phyloP scores from a whole-genome alignment of 1,140 invertebrate genomes.

The Penaeus chinensis region DNA sequence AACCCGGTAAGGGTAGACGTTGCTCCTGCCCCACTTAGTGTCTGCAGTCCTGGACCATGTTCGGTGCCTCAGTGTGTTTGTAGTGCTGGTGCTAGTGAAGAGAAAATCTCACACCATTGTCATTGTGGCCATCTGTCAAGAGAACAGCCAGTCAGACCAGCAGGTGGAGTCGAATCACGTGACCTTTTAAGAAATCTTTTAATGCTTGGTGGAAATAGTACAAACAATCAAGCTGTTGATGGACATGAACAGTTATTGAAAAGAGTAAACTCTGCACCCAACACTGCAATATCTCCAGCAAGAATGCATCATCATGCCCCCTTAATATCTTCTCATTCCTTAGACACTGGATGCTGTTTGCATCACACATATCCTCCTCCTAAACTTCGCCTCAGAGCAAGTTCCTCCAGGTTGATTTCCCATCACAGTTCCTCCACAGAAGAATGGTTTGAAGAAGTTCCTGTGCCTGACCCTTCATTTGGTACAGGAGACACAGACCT shows the following conservation, averaged over 20 bases:
- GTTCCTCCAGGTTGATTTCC: slow-evolving; percentile 64
- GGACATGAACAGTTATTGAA: slow-evolving; percentile 40
- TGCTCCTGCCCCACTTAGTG: slow-evolving; percentile 32
- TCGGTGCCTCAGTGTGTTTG: slow-evolving; percentile 57
- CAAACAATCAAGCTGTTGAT: not conserved
- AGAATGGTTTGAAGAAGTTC: slow-evolving; percentile 68
- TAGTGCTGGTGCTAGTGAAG: slow-evolving; percentile 57
- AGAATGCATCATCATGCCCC: slow-evolving; percentile 31
- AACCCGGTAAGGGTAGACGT: slow-evolving; percentile 45
- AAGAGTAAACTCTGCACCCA: slow-evolving; percentile 53
- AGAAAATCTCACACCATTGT: slow-evolving; percentile 48
- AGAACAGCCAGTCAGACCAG: slow-evolving; percentile 19
- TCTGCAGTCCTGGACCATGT: slow-evolving; percentile 24
- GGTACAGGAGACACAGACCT: not conserved
- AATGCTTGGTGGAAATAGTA: slow-evolving; percentile 29
- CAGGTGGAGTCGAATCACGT: slow-evolving; percentile 35
- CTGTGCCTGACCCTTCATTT: not conserved
- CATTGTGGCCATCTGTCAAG: slow-evolving; percentile 31
- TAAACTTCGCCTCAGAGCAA: slow-evolving; percentile 40
- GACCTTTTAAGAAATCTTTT: slow-evolving; percentile 51
- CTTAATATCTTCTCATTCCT: slow-evolving; percentile 41
- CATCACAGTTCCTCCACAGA: slow-evolving; percentile 68
- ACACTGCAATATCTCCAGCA: slow-evolving; percentile 8
- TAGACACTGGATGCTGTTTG: slow-evolving; percentile 38
- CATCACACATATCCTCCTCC: slow-evolving; percentile 42